Evolutionary conservation across 2,113 vertebrate genomes (phyloP).

Genomic region (Sturnira hondurensis): DNA sequence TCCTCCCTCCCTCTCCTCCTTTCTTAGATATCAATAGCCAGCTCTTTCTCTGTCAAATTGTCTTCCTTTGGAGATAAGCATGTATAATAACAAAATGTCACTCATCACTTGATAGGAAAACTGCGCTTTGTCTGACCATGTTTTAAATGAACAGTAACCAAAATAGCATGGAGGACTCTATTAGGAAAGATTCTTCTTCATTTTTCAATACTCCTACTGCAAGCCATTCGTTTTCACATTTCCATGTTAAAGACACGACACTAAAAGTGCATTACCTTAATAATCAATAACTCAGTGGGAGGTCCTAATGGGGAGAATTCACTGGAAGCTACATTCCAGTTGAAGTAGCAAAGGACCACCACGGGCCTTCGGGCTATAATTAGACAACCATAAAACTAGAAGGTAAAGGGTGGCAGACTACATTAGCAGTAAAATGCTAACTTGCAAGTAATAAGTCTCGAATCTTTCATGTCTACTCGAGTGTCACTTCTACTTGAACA

Average conservation of each 20-base stretch:
- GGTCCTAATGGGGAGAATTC: slow-evolving; percentile 71
- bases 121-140: background rate
- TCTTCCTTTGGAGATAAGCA: slow-evolving; percentile 41
- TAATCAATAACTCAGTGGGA: slow-evolving; percentile 78
- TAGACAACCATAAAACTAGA: slow-evolving; percentile 69
- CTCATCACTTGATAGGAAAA: background rate
- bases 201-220: slow-evolving; percentile 30
- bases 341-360: slow-evolving; percentile 69
- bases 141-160: slow-evolving; percentile 52
- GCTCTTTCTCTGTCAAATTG: background rate
- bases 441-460: slow-evolving; percentile 84
- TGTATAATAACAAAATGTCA: background rate
- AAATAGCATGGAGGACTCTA: background rate
- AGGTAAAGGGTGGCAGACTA: slow-evolving; percentile 71
- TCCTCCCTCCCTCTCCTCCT: background rate
- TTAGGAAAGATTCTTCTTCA: slow-evolving; percentile 35
- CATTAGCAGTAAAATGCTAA: slow-evolving; percentile 83
- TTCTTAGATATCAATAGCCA: background rate
- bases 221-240: slow-evolving; percentile 74
- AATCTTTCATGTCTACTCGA: slow-evolving; percentile 84
- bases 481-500: slow-evolving; percentile 78
- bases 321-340: slow-evolving; percentile 70
- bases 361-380: slow-evolving; percentile 67
- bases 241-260: slow-evolving; percentile 59
- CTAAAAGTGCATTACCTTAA: slow-evolving; percentile 79